Evolutionary conservation across 1,140 invertebrate genomes (phyloP).

Genomic region (Macrosteles quadrilineatus): DNA sequence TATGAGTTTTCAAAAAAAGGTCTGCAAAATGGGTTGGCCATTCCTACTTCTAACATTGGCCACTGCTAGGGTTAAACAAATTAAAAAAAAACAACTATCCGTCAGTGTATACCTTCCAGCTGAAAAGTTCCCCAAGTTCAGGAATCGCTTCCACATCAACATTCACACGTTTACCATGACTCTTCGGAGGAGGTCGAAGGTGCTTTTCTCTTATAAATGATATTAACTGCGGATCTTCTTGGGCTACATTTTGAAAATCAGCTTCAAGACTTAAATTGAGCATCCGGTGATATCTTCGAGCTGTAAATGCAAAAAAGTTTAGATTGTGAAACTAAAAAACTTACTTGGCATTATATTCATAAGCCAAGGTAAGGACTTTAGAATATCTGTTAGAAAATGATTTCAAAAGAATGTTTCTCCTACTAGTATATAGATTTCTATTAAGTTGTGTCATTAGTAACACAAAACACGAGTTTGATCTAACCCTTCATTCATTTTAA

Average conservation of each 20-base stretch:
- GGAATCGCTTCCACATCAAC: slow-evolving; percentile 1
- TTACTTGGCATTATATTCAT: no score
- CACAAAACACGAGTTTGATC: not conserved
- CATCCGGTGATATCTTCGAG: slow-evolving; percentile 18
- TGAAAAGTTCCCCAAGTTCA: slow-evolving; percentile 17
- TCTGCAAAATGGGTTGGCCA: no score
- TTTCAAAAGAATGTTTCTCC: not conserved
- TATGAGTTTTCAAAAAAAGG: no score
- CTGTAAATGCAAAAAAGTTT: not conserved
- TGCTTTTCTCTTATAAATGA: slow-evolving; percentile 28
- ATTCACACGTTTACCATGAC: not conserved
- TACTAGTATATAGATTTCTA: not conserved
- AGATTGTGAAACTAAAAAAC: no score
- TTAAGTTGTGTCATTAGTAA: not conserved
- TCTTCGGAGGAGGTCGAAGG: slow-evolving; percentile 21
- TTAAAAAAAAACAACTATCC: no score
- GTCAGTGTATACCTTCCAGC: slow-evolving; percentile 27
- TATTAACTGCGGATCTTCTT: slow-evolving; percentile 29
- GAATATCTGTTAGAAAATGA: not conserved
- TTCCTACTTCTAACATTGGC: no score
- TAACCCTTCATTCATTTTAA: not conserved
- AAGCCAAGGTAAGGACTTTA: no score
- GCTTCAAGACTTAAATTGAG: not conserved
- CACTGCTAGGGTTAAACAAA: no score
- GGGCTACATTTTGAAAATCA: slow-evolving; percentile 32